phyloP scores from a whole-genome alignment of 2,888 invertebrate species.

The Cantharis lateralis region DNA sequence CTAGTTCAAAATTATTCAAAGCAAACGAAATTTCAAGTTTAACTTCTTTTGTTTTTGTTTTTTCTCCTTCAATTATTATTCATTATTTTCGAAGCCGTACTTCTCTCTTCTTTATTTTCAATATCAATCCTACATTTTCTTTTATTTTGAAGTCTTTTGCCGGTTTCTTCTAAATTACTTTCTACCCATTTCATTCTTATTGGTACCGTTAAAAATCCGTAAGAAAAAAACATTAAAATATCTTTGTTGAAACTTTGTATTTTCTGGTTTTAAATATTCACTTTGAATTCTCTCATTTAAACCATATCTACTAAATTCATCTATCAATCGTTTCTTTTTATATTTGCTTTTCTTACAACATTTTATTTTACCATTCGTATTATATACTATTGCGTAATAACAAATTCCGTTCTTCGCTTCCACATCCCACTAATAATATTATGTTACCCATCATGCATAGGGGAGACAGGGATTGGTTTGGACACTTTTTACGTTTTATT shows the following conservation, averaged over 20 bases:
- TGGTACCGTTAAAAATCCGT: neutral
- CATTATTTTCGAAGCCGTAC: too few species aligned
- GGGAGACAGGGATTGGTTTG: too few species aligned
- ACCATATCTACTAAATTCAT: neutral
- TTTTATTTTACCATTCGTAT: neutral
- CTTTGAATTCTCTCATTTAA: neutral
- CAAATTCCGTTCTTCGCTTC: neutral
- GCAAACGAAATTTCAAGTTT: neutral
- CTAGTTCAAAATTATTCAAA: neutral
- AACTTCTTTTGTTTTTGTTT: too few species aligned
- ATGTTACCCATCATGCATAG: too few species aligned
- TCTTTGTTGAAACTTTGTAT: neutral
- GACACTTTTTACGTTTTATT: too few species aligned
- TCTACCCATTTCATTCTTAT: neutral
- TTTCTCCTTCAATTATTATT: too few species aligned
- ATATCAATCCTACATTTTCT: too few species aligned
- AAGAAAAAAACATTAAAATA: neutral
- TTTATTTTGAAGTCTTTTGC: too few species aligned
- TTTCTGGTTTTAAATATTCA: neutral
- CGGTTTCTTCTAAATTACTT: neutral
- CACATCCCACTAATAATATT: neutral
- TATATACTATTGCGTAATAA: neutral
- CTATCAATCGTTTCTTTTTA: neutral
- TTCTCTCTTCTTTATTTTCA: too few species aligned
- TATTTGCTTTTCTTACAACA: neutral